A percentile compares a stretch with the other conserved stretches of the same genome.
Evolutionary conservation across 2,113 vertebrate genomes (phyloP).

Genomic region (Cettia cetti): DNA sequence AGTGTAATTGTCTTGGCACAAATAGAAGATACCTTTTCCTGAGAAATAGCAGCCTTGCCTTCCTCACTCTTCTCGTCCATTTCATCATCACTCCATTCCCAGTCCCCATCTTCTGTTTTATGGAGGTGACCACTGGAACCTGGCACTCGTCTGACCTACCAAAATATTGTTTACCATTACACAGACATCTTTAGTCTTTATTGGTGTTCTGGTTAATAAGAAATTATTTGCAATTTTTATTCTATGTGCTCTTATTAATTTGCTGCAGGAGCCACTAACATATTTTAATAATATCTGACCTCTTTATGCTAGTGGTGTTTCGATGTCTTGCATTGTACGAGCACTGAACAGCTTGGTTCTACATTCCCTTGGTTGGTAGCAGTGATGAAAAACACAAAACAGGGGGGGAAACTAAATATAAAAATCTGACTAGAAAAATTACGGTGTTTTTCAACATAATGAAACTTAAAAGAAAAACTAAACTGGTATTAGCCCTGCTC

Average conservation of each 20-base stretch:
- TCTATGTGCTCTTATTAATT: not conserved
- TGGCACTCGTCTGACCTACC: constrained; percentile 91
- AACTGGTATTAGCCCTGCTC: not conserved
- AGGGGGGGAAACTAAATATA: not conserved
- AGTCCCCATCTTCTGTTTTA: constrained; percentile 97
- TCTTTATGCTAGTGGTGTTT: not conserved
- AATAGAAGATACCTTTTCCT: constrained; percentile 82
- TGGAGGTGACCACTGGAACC: constrained; percentile 97
- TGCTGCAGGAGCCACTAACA: not conserved
- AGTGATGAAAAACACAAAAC: not conserved
- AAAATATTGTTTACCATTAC: not conserved
- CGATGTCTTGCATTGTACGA: not conserved
- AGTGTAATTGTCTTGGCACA: not conserved
- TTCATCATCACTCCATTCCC: constrained; percentile 99
- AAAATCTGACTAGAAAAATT: not conserved
- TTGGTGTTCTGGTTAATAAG: not conserved
- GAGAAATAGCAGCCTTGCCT: constrained; percentile 89
- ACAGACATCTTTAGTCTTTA: not conserved
- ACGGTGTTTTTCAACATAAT: not conserved
- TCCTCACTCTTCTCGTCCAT: constrained; percentile 93
- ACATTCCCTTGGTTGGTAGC: not conserved
- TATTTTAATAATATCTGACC: not conserved
- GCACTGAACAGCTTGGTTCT: not conserved
- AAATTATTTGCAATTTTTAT: not conserved
- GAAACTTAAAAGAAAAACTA: not conserved